These are phyloP conservation scores for Bimastos eiseni DNA, from an alignment of 2,888 invertebrate genomes.

Conservation along the genomic window DNA sequence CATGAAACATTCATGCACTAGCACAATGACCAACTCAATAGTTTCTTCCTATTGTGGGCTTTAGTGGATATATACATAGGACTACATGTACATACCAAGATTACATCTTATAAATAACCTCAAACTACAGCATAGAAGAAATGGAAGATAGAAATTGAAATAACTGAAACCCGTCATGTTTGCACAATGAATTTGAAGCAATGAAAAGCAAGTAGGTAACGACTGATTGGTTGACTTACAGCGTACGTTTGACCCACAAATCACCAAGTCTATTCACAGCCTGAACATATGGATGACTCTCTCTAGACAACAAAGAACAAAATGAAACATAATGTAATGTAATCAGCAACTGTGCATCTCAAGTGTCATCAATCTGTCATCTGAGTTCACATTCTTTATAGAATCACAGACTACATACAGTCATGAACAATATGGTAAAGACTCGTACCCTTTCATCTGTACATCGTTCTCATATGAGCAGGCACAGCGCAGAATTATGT, in stretches of 20 bases:
- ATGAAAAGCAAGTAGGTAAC: no score
- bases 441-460: conserved; percentile 48
- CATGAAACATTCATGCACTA: no score
- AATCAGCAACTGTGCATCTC: not conserved
- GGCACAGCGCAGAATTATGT: conserved; percentile 53
- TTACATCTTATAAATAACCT: no score
- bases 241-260: conserved; percentile 33
- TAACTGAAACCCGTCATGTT: no score
- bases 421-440: not conserved
- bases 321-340: not conserved
- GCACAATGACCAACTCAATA: no score
- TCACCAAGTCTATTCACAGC: conserved; percentile 37
- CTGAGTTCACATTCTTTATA: not conserved
- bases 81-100: no score
- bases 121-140: no score
- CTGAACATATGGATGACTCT: conserved; percentile 40
- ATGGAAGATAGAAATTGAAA: no score
- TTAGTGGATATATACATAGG: no score
- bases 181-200: no score
- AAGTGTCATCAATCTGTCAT: not conserved
- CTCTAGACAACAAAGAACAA: conserved; percentile 27
- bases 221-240: conserved; percentile 38
- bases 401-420: not conserved
- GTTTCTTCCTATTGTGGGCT: no score
- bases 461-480: conserved; percentile 51